Evolutionary conservation across 2,113 vertebrate genomes (phyloP).

Genomic region (Formicarius rufipectus): DNA sequence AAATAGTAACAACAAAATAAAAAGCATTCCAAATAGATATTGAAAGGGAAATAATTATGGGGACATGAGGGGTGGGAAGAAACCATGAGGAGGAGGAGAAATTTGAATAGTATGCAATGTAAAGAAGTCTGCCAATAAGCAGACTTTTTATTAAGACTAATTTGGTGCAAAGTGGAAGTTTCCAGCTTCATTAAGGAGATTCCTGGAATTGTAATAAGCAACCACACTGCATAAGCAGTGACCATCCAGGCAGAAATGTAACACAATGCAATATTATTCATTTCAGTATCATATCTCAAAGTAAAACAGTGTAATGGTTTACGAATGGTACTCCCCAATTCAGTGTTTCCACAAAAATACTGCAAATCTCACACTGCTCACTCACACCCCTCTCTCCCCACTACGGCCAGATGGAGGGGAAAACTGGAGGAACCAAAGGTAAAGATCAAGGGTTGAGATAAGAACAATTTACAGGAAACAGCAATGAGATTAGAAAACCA

Average conservation of each 20-base stretch:
- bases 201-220: neutral
- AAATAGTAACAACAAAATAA: neutral
- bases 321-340: neutral
- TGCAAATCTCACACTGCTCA: fast-evolving
- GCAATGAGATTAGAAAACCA: neutral
- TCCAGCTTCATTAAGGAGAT: neutral
- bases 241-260: neutral
- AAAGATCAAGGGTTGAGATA: neutral
- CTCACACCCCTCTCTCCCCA: fast-evolving
- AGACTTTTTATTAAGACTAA: neutral
- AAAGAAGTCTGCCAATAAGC: neutral
- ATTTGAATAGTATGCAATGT: neutral
- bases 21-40: neutral
- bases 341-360: neutral
- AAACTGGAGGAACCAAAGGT: neutral
- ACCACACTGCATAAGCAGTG: neutral
- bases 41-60: neutral
- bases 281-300: neutral
- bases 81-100: neutral
- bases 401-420: neutral
- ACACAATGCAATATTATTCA: neutral
- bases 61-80: neutral
- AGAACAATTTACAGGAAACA: neutral
- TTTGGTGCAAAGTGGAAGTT: neutral
- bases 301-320: neutral